These are phyloP conservation scores for Astyanax mexicanus DNA, from an alignment of 2,797 vertebrate genomes.

Conservation along the genomic window DNA sequence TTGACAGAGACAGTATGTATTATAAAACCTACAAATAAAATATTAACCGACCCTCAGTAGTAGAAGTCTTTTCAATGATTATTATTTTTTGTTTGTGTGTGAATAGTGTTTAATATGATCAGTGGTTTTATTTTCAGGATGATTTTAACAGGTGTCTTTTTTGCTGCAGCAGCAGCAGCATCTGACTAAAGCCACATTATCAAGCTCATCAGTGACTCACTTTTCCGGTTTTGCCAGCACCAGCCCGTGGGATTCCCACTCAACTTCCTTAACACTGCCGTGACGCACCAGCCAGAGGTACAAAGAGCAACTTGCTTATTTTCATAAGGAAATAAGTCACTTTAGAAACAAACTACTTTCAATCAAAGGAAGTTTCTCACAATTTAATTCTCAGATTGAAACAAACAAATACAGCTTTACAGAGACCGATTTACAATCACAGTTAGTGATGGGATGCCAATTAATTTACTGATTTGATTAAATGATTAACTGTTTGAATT, in stretches of 20 bases:
- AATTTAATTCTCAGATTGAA: not conserved
- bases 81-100: no score
- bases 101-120: not conserved
- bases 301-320: not conserved
- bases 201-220: not conserved
- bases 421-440: no score
- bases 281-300: not conserved
- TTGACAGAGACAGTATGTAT: no score
- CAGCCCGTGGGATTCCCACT: constrained; percentile 3
- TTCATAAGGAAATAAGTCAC: not conserved
- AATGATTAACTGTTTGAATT: no score
- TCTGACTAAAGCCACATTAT: not conserved
- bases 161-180: no score
- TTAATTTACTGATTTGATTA: no score
- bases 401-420: no score
- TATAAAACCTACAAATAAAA: no score
- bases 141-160: not conserved
- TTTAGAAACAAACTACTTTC: not conserved
- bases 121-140: not conserved
- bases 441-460: no score
- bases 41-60: no score
- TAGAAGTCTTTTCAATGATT: no score
- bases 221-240: not conserved
- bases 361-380: no score
- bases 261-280: not conserved